Evolutionary conservation across 35 echinoderm and acorn worm genomes (phyloP).

Genomic region (Lytechinus variegatus): DNA sequence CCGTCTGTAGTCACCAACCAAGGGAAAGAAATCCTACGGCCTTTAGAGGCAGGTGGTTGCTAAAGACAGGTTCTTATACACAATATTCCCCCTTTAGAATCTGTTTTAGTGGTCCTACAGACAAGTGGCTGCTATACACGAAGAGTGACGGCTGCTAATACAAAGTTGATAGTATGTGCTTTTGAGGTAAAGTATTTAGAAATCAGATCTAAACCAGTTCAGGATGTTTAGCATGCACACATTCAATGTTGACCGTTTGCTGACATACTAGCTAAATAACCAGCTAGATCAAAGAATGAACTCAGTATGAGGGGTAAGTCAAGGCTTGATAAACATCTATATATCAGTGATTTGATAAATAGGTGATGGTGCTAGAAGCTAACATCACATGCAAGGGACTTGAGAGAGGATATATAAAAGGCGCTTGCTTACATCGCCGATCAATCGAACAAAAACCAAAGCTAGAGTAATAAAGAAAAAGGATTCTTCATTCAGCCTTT

Average conservation of each 20-base stretch:
- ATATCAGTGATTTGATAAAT: slow-evolving; percentile 15
- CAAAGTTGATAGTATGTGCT: background rate
- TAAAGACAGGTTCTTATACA: too few relatives aligned
- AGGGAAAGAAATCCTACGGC: too few relatives aligned
- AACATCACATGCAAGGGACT: background rate
- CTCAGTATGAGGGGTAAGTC: background rate
- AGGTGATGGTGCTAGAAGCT: background rate
- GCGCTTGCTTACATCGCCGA: background rate
- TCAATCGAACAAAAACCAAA: slow-evolving; percentile 5
- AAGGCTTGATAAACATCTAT: background rate
- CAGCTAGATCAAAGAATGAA: background rate
- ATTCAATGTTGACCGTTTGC: background rate
- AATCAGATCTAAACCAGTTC: too few relatives aligned
- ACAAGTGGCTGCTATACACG: too few relatives aligned
- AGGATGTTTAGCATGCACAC: background rate
- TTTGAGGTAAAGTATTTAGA: background rate
- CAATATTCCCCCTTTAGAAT: too few relatives aligned
- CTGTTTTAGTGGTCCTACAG: too few relatives aligned
- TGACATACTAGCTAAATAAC: background rate
- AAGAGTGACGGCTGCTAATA: too few relatives aligned
- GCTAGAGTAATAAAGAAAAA: background rate
- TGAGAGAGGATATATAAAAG: background rate
- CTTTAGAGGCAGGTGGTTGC: too few relatives aligned
- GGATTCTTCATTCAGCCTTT: slow-evolving; percentile 5
- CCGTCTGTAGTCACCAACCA: too few relatives aligned